Conservation (phyloP, 2,113 vertebrate species). For the Asarcornis scutulata region DNA sequence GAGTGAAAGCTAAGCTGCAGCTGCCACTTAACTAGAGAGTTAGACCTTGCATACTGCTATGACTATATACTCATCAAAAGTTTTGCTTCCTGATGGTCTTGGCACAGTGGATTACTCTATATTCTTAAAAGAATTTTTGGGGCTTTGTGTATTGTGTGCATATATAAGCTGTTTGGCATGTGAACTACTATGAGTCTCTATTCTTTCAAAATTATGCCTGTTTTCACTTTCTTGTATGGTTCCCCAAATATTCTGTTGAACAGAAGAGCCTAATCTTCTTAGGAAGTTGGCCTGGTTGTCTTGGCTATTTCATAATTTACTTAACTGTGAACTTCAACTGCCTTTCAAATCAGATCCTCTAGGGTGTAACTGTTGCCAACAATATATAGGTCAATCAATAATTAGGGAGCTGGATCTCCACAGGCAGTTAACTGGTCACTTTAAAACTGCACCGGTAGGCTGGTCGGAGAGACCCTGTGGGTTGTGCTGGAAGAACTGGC, state of each 20-base stretch:
- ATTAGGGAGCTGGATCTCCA: constrained; percentile 44
- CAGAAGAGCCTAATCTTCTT: constrained; percentile 48
- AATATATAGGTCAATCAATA: constrained; percentile 36
- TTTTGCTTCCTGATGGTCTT: background rate
- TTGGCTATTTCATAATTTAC: constrained; percentile 60
- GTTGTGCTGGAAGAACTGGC: background rate
- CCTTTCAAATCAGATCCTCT: constrained; percentile 44
- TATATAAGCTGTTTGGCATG: background rate
- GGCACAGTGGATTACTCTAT: background rate
- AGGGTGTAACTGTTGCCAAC: constrained; percentile 51
- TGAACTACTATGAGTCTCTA: background rate
- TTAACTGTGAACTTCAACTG: constrained; percentile 32
- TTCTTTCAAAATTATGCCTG: constrained; percentile 22
- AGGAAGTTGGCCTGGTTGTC: constrained; percentile 54
- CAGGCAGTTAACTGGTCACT: constrained; percentile 30
- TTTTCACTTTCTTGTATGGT: background rate
- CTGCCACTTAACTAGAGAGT: background rate
- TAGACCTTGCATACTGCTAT: background rate
- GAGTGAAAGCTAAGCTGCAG: background rate
- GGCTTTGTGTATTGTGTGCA: background rate
- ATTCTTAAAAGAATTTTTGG: background rate
- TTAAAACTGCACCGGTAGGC: constrained; percentile 21
- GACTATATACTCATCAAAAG: background rate
- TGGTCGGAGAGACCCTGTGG: constrained; percentile 1
- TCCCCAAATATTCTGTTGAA: constrained; percentile 37